phyloP scores from a whole-genome alignment of 2,113 vertebrate genomes.

The Cisticola juncidis region DNA sequence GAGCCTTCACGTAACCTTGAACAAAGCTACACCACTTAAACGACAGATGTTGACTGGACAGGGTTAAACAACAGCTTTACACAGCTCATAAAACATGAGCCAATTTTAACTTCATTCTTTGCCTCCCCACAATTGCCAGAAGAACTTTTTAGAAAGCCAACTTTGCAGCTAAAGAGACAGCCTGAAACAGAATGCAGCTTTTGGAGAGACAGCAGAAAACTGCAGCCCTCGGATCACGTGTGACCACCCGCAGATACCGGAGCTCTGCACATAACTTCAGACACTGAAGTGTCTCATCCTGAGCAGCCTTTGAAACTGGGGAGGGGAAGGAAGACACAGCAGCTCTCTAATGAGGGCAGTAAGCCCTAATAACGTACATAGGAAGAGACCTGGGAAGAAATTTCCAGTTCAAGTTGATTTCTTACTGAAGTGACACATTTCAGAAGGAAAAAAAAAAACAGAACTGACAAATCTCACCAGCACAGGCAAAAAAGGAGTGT shows the following conservation, averaged over 20 bases:
- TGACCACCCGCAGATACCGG: not conserved
- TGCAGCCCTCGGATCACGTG: not conserved
- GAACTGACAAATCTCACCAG: not conserved
- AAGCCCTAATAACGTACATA: not conserved
- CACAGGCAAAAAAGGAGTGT: not conserved
- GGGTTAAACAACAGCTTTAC: constrained; percentile 14
- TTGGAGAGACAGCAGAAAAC: not conserved
- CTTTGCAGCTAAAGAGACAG: not conserved
- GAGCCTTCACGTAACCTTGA: not conserved
- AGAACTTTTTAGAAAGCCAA: not conserved
- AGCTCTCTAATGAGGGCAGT: not conserved
- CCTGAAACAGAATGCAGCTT: not conserved
- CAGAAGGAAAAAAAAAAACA: not conserved
- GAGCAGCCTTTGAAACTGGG: not conserved
- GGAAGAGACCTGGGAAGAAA: not conserved
- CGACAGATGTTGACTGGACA: not conserved
- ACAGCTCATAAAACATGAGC: not conserved
- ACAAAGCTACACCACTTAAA: not conserved
- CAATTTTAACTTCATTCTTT: constrained; percentile 10
- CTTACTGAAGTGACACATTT: not conserved
- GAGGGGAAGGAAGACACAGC: not conserved
- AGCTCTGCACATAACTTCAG: not conserved
- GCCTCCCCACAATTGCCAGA: not conserved
- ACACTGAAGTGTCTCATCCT: not conserved
- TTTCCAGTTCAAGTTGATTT: not conserved